Conservation (phyloP, 2,888 invertebrate genomes). For the Neuroscelio doddi region DNA sequence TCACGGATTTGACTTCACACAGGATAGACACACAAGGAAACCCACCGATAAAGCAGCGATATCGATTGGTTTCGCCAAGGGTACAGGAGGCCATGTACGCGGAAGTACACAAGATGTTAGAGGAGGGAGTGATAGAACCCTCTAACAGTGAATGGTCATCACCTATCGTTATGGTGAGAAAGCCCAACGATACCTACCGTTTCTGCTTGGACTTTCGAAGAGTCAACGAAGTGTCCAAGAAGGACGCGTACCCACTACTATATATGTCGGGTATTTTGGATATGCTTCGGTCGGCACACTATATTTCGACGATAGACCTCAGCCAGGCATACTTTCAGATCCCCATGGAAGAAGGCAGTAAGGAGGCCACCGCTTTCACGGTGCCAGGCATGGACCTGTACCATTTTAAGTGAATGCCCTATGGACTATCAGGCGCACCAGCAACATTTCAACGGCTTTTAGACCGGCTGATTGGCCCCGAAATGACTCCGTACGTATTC, state of each 20-base stretch:
- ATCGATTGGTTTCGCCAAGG: background rate
- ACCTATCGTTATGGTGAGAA: too few species aligned
- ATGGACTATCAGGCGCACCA: conserved; percentile 39
- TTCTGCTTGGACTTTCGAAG: too few species aligned
- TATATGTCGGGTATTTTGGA: too few species aligned
- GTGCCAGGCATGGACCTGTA: conserved; percentile 33
- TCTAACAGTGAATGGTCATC: too few species aligned
- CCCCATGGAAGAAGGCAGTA: conserved; percentile 29
- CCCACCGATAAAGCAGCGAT: background rate
- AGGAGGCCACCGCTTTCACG: conserved; percentile 38
- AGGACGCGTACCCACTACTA: too few species aligned
- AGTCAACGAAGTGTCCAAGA: too few species aligned
- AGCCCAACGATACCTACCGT: too few species aligned
- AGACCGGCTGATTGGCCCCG: conserved; percentile 26
- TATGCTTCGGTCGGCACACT: too few species aligned
- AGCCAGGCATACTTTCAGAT: conserved; percentile 58
- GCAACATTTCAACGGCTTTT: conserved; percentile 40
- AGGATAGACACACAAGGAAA: conserved; percentile 4
- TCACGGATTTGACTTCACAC: too few species aligned
- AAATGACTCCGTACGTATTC: too few species aligned
- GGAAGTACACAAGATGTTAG: conserved; percentile 5
- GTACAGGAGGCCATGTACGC: conserved; percentile 7
- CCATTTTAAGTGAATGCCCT: conserved; percentile 40
- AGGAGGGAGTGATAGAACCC: too few species aligned
- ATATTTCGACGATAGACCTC: conserved; percentile 57